phyloP scores from a whole-genome alignment of 2,888 invertebrate species.

The Leptinotarsa peninsularis region DNA sequence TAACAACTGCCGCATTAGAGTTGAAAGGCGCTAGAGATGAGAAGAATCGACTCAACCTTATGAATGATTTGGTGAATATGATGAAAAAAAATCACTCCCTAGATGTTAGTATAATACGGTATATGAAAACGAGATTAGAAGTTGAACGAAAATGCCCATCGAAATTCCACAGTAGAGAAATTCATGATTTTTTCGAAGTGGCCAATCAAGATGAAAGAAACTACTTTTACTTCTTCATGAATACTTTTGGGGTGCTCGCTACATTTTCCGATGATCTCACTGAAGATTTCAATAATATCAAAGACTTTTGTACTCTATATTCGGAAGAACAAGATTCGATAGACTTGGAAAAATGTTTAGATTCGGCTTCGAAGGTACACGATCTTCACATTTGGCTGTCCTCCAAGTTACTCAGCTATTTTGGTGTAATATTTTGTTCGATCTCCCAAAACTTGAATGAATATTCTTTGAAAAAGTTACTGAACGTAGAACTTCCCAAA shows the following conservation, averaged over 20 bases:
- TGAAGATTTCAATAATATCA: slow-evolving; percentile 45
- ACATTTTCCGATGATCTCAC: slow-evolving; percentile 33
- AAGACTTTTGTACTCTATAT: slow-evolving; percentile 34
- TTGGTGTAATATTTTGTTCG: slow-evolving; percentile 44
- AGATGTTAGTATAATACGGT: slow-evolving; percentile 44
- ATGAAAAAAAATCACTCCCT: slow-evolving; percentile 42
- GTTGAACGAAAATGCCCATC: slow-evolving; percentile 29
- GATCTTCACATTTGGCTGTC: slow-evolving; percentile 48
- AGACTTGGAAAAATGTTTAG: slow-evolving; percentile 31
- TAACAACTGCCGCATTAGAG: slow-evolving; percentile 28
- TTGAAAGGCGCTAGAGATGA: slow-evolving; percentile 21
- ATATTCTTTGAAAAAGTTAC: slow-evolving; percentile 26
- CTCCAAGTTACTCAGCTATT: slow-evolving; percentile 52
- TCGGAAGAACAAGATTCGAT: slow-evolving; percentile 16
- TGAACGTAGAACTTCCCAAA: slow-evolving; percentile 38
- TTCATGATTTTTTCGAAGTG: slow-evolving; percentile 32
- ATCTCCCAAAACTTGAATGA: slow-evolving; percentile 10
- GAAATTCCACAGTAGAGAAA: slow-evolving; percentile 15
- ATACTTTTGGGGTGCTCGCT: slow-evolving; percentile 31
- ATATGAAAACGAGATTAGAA: slow-evolving; percentile 46
- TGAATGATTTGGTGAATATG: slow-evolving; percentile 36
- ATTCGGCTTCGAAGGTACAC: slow-evolving; percentile 33
- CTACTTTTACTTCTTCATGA: slow-evolving; percentile 14
- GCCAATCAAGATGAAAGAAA: slow-evolving; percentile 7
- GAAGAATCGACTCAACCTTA: slow-evolving; percentile 30